These are phyloP conservation scores for Oscheius myriophilus DNA, from an alignment of 2,888 invertebrate species.

Conservation along the genomic window DNA sequence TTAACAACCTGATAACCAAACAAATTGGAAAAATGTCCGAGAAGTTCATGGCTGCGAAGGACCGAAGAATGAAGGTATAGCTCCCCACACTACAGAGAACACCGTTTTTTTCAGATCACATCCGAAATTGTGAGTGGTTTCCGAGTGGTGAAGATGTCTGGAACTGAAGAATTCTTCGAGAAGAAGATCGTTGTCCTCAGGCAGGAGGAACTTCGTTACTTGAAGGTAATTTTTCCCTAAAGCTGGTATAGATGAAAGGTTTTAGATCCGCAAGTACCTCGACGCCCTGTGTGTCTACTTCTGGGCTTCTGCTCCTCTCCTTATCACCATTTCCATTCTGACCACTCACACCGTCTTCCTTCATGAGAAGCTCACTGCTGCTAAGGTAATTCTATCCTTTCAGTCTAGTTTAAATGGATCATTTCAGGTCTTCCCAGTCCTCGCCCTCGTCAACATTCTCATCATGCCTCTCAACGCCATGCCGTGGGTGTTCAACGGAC, in stretches of 20 bases:
- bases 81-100: background rate
- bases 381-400: slow-evolving; percentile 77
- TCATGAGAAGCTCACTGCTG: slow-evolving; percentile 84
- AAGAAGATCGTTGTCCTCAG: slow-evolving; percentile 51
- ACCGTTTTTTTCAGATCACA: slow-evolving; percentile 76
- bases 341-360: slow-evolving; percentile 71
- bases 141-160: slow-evolving; percentile 87
- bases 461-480: slow-evolving; percentile 95
- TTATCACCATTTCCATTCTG: slow-evolving; percentile 74
- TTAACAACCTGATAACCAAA: slow-evolving; percentile 88
- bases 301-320: slow-evolving; percentile 96
- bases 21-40: slow-evolving; percentile 87
- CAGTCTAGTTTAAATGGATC: background rate
- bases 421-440: slow-evolving; percentile 84
- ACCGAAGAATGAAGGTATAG: slow-evolving; percentile 81
- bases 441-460: slow-evolving; percentile 93
- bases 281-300: slow-evolving; percentile 95
- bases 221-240: slow-evolving; percentile 37
- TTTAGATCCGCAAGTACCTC: slow-evolving; percentile 87
- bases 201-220: slow-evolving; percentile 53
- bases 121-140: slow-evolving; percentile 88
- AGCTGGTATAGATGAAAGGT: background rate
- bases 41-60: slow-evolving; percentile 89
- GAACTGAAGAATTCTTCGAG: slow-evolving; percentile 89
- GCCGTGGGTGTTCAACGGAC: slow-evolving; percentile 96